Evolutionary conservation across 2,888 invertebrate genomes (phyloP).

Genomic region (Alsophila aescularia): DNA sequence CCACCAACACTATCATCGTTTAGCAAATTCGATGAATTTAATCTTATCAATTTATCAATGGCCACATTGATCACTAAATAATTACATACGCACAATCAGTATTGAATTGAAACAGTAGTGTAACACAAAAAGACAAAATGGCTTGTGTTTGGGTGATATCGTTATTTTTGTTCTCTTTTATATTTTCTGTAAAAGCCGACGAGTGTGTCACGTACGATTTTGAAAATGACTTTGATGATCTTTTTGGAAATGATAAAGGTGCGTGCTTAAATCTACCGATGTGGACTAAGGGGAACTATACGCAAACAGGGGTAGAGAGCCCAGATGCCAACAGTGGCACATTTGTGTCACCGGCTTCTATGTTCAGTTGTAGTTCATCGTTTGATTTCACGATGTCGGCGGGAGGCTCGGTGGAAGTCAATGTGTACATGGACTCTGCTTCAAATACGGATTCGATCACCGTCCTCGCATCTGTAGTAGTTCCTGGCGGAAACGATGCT

Average conservation of each 20-base stretch:
- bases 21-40: constrained; percentile 15
- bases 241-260: constrained; percentile 11
- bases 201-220: constrained; percentile 43
- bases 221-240: constrained; percentile 20
- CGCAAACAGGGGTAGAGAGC: constrained; percentile 8
- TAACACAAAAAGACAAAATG: constrained; percentile 21
- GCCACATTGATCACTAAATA: constrained; percentile 15
- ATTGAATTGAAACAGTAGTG: constrained; percentile 15
- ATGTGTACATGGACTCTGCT: constrained; percentile 39
- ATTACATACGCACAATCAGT: constrained; percentile 22
- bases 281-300: constrained; percentile 31
- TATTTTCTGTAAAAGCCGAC: constrained; percentile 18
- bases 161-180: constrained; percentile 14
- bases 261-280: constrained; percentile 19
- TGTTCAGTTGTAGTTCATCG: constrained; percentile 30
- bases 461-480: constrained; percentile 29
- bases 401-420: constrained; percentile 43
- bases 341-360: constrained; percentile 24
- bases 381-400: constrained; percentile 15
- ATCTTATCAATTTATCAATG: constrained; percentile 28
- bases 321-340: constrained; percentile 18
- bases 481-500: constrained; percentile 30
- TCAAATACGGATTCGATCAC: constrained; percentile 34
- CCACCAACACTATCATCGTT: constrained; percentile 11
- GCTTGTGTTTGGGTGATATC: constrained; percentile 5